Evolutionary conservation across 1,140 invertebrate genomes (phyloP).

Genomic region (Holotrichia oblita): DNA sequence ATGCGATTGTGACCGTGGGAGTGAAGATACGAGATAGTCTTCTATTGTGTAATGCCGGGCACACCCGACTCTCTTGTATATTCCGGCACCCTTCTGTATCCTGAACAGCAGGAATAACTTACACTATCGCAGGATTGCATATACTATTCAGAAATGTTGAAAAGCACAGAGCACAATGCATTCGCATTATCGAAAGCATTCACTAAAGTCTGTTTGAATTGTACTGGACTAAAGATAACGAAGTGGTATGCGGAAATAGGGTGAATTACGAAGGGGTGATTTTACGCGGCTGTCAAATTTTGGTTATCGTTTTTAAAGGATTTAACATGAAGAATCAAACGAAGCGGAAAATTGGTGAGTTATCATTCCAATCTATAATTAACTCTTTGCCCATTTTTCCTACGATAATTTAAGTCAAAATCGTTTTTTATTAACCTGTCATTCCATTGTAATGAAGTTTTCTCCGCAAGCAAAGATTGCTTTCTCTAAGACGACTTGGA

Average conservation of each 20-base stretch:
- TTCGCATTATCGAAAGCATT: not conserved
- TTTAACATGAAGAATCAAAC: too few relatives aligned
- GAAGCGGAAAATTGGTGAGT: too few relatives aligned
- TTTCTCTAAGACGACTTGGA: too few relatives aligned
- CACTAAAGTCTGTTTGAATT: not conserved
- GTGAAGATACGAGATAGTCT: not conserved
- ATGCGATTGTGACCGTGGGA: not conserved
- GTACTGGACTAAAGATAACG: not conserved
- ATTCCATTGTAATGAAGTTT: too few relatives aligned
- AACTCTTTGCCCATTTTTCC: too few relatives aligned
- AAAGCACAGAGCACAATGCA: not conserved
- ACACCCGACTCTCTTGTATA: not conserved
- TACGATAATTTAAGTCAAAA: too few relatives aligned
- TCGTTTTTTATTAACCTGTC: too few relatives aligned
- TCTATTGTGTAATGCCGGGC: not conserved
- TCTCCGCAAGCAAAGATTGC: too few relatives aligned
- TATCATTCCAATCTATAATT: too few relatives aligned
- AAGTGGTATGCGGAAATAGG: not conserved
- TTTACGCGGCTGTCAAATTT: not conserved
- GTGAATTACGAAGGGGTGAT: not conserved
- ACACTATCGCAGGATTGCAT: not conserved
- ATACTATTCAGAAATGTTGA: not conserved
- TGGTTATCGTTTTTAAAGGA: too few relatives aligned
- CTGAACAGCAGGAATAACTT: not conserved
- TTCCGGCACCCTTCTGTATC: not conserved